Evolutionary conservation across 2,888 invertebrate species (phyloP), one percentile per base, ranked within the genome.

Genomic region (Sussaba pulchella): DNA sequence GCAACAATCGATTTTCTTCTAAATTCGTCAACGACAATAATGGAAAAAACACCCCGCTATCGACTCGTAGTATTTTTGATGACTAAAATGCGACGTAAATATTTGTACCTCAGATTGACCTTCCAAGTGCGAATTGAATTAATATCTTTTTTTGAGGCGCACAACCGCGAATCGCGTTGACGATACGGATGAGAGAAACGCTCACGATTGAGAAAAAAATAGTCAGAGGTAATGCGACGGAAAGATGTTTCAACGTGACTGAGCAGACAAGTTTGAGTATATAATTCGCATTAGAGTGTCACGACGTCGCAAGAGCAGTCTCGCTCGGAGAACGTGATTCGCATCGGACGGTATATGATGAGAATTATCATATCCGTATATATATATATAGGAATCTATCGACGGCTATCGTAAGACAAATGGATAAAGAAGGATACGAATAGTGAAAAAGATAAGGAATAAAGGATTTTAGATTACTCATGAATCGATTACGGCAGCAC

Each of bases 271-370:
- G 75, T 76, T 69, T 63, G 14, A 76, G 45, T 63, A 67, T 72
- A 45, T 14, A 76, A 80, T 80, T 80, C 76, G 54, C 80, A 72
- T 72, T 54, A 24, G 39, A 31, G 52, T 71, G 70, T 21, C 47
- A 50, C 17, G 64, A 14, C 14, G 31, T 24, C 43, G 39, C 1
- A 39, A 19, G 10, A 1, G 14, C 50, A 52, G 31, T 14, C 31
- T n/a, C 36, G 69, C 54, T 54, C 31, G n/a, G 45, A 52, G 36
- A 50, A 71, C 59, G 66, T 47, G 17, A 61, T 61, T 75, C 36
- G 24, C 59, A 80, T 66, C 36, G 57, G 2, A 41, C 10, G 17
- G 12, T 21, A 59, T 21, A 19, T 61, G 39, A 61, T 41, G 36
- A 21, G 41, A 52, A 69, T 67, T 41, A 14, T 54, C 21, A n/a